phyloP scores from a whole-genome alignment of 2,888 invertebrate genomes.

The Invenusta paracnida region DNA sequence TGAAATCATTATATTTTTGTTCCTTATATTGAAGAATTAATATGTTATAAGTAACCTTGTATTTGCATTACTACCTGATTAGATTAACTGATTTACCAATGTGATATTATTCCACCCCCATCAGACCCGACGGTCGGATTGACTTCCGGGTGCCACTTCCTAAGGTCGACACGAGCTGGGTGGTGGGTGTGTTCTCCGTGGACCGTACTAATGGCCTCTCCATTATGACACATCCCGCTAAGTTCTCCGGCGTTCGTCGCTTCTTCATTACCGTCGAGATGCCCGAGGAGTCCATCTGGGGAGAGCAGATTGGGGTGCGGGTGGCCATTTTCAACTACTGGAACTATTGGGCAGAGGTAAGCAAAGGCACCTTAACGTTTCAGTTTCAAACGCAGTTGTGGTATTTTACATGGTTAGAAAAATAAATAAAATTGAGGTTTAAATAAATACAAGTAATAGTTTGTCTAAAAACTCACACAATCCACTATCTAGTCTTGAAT shows the following conservation, averaged over 20 bases:
- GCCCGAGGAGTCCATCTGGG: slow-evolving; percentile 75
- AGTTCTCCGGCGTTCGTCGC: slow-evolving; percentile 67
- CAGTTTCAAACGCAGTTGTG: background rate
- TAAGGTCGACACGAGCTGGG: slow-evolving; percentile 67
- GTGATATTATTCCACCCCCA: background rate
- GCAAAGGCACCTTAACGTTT: background rate
- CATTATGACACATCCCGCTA: slow-evolving; percentile 74
- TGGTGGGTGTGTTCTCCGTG: slow-evolving; percentile 84
- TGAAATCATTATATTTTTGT: too few relatives aligned
- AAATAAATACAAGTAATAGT: background rate
- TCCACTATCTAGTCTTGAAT: too few relatives aligned
- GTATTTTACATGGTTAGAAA: background rate
- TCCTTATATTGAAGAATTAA: too few relatives aligned
- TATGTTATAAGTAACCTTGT: too few relatives aligned
- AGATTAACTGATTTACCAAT: background rate
- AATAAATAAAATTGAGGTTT: background rate
- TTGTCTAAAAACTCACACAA: too few relatives aligned
- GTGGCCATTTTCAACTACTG: slow-evolving; percentile 90
- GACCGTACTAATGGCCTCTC: slow-evolving; percentile 80
- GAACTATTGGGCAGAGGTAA: slow-evolving; percentile 63
- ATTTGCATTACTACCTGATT: too few relatives aligned
- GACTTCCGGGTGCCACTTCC: slow-evolving; percentile 57
- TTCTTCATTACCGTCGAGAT: slow-evolving; percentile 92
- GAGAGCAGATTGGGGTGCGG: slow-evolving; percentile 86
- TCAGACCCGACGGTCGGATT: slow-evolving; percentile 56